A percentile compares a stretch with the other conserved stretches of the same genome.
Evolutionary conservation across 2,113 vertebrate genomes (phyloP).

Genomic region (Gila orcuttii): DNA sequence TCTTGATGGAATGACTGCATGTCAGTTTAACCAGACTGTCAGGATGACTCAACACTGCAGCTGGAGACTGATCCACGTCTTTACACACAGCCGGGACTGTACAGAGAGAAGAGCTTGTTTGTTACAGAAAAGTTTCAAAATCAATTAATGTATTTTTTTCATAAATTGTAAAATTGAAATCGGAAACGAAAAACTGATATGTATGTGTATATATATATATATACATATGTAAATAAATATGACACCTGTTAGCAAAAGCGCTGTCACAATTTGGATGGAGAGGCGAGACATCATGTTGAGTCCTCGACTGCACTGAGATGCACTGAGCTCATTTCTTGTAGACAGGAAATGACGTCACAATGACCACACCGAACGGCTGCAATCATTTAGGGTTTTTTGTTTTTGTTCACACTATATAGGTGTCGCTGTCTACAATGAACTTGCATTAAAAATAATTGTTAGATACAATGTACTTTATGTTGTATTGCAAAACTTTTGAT

Average conservation of each 20-base stretch:
- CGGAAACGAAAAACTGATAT: neutral
- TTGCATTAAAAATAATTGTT: neutral
- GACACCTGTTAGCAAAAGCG: slow-evolving; percentile 10
- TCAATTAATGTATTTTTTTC: too few species aligned
- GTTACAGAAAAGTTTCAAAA: neutral
- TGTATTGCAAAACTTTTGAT: neutral
- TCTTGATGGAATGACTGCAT: slow-evolving; percentile 39
- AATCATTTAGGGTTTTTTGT: neutral
- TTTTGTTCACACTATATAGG: neutral
- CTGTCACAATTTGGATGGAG: neutral
- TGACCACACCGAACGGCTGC: neutral
- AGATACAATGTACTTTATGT: neutral
- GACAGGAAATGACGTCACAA: slow-evolving; percentile 5
- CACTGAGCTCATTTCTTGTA: neutral
- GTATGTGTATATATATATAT: neutral
- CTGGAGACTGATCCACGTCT: slow-evolving; percentile 41
- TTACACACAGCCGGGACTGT: neutral
- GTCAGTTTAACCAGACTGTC: neutral
- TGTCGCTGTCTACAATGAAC: neutral
- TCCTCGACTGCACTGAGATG: neutral
- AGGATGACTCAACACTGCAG: neutral
- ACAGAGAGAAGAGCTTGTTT: neutral
- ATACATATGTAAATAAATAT: neutral
- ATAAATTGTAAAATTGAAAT: neutral
- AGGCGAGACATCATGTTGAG: neutral